These are phyloP conservation scores for Drosophila bipectinata DNA, from an alignment of 1,140 invertebrate genomes.

Conservation along the genomic window DNA sequence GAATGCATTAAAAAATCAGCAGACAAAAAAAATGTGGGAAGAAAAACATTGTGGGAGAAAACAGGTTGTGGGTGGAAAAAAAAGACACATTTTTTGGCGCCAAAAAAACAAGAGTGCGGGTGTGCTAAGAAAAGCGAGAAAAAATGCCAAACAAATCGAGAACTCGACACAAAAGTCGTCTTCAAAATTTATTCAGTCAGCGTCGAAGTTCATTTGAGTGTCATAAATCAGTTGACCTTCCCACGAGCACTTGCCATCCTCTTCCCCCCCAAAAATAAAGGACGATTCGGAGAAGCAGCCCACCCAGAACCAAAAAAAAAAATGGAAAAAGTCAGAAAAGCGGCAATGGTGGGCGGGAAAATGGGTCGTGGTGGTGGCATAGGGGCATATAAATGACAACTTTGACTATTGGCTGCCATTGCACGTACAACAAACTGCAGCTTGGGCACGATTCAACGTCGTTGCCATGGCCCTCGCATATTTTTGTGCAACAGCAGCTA, in stretches of 20 bases:
- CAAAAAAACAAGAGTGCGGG: slow-evolving; percentile 23
- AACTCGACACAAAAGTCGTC: slow-evolving; percentile 56
- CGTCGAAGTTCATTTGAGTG: slow-evolving; percentile 81
- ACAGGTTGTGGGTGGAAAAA: slow-evolving; percentile 3
- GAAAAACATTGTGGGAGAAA: background rate
- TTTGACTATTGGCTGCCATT: slow-evolving; percentile 69
- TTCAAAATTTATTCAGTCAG: slow-evolving; percentile 75
- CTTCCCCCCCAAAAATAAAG: background rate
- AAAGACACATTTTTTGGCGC: slow-evolving; percentile 46
- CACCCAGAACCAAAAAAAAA: background rate
- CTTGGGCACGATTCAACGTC: slow-evolving; percentile 63
- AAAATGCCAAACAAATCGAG: slow-evolving; percentile 57
- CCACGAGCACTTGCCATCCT: slow-evolving; percentile 4
- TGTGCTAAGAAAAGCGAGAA: slow-evolving; percentile 21
- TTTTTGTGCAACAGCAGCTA: slow-evolving; percentile 44
- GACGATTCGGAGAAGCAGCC: background rate
- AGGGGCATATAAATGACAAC: slow-evolving; percentile 67
- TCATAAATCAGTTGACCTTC: slow-evolving; percentile 71
- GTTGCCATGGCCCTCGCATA: slow-evolving; percentile 41
- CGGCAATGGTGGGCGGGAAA: background rate
- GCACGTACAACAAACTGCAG: slow-evolving; percentile 74
- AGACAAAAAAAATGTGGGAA: background rate
- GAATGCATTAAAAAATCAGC: slow-evolving; percentile 40
- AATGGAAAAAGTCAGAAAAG: slow-evolving; percentile 19
- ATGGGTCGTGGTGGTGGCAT: slow-evolving; percentile 1